Percentiles rank a stretch among this genome's conserved stretches.
Conservation (phyloP, 2,797 vertebrate genomes). For the Peromyscus eremicus region DNA sequence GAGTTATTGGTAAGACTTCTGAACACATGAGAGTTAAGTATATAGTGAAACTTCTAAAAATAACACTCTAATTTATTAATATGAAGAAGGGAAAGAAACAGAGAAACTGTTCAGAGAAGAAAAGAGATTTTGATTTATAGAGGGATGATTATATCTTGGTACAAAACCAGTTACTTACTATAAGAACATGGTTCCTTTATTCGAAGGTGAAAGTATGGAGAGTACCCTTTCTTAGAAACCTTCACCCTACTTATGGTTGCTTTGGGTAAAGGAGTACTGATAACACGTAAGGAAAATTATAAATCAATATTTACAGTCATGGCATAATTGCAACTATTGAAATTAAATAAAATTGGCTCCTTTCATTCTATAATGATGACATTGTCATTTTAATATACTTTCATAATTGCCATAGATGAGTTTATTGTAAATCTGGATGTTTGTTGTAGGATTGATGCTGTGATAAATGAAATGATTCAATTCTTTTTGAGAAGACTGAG, state of each 20-base stretch:
- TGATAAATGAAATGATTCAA: neutral
- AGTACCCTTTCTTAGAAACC: too few relatives aligned
- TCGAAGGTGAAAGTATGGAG: too few relatives aligned
- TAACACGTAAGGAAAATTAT: neutral
- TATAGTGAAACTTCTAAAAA: neutral
- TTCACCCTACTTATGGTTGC: neutral
- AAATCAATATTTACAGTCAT: neutral
- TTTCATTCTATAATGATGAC: neutral
- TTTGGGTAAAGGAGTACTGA: neutral
- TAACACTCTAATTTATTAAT: neutral
- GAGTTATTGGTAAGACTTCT: neutral
- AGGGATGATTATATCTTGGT: too few relatives aligned
- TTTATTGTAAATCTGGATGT: neutral
- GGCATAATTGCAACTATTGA: neutral
- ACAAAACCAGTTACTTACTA: too few relatives aligned
- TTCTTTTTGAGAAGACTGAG: neutral
- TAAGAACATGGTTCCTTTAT: too few relatives aligned
- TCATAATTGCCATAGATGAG: neutral
- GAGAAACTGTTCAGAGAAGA: too few relatives aligned
- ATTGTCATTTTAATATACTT: neutral
- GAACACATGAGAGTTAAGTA: neutral
- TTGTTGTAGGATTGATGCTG: neutral
- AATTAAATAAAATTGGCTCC: neutral
- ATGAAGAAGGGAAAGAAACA: neutral
- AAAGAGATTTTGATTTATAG: too few relatives aligned